Evolutionary conservation across 2,113 vertebrate genomes (phyloP).

Genomic region (Epinephelus cyanopodus): DNA sequence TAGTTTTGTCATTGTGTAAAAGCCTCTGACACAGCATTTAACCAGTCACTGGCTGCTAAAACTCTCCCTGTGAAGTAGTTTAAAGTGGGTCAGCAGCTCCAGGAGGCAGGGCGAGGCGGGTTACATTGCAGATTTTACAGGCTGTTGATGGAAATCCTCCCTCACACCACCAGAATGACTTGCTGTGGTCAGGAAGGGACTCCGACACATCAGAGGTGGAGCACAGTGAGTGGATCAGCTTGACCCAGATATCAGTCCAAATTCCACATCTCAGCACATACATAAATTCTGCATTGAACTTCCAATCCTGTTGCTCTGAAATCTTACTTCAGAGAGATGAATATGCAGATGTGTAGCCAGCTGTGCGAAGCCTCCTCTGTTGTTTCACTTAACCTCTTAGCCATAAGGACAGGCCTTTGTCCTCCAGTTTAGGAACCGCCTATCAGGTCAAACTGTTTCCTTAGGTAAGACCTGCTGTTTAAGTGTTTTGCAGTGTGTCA

Average conservation of each 20-base stretch:
- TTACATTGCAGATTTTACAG: not conserved
- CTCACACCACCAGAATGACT: not conserved
- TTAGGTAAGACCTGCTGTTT: not conserved
- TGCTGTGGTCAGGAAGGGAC: not conserved
- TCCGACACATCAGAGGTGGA: not conserved
- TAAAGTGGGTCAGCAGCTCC: slow-evolving; percentile 19
- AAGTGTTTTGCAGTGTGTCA: not conserved
- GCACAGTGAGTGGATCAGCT: not conserved
- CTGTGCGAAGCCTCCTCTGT: not conserved
- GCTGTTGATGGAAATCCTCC: not conserved
- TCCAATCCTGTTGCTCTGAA: not conserved
- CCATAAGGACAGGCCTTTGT: too few species aligned
- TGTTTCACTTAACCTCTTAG: not conserved
- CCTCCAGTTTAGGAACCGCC: not conserved
- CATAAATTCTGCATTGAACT: not conserved
- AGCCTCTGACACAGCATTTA: not conserved
- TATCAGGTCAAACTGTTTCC: too few species aligned
- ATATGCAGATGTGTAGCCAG: not conserved
- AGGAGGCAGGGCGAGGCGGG: not conserved
- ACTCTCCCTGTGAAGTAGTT: not conserved
- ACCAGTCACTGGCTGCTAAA: not conserved
- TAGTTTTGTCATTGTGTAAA: not conserved
- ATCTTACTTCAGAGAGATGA: not conserved
- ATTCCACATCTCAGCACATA: not conserved
- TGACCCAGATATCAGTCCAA: not conserved